Evolutionary conservation across 2,113 vertebrate species (phyloP).

Genomic region (Bungarus multicinctus): DNA sequence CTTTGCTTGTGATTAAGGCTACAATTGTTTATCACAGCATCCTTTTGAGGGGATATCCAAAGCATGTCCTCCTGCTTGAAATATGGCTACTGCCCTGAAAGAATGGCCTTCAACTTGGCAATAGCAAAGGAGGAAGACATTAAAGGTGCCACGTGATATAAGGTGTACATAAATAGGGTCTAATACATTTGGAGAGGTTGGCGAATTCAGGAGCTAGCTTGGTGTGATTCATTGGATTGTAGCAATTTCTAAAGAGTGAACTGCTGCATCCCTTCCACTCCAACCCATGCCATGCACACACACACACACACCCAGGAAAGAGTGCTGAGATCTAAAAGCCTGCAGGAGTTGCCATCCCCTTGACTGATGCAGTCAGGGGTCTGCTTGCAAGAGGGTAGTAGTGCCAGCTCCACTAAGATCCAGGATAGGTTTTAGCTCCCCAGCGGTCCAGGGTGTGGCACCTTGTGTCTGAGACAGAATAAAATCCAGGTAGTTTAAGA

Average conservation of each 20-base stretch:
- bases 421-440: background rate
- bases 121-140: background rate
- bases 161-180: background rate
- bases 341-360: no score
- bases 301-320: no score
- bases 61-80: background rate
- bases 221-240: background rate
- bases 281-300: no score
- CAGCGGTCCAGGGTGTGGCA: background rate
- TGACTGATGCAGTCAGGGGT: no score
- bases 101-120: background rate
- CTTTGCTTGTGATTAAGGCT: background rate
- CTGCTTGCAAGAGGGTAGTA: no score
- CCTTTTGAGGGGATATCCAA: background rate
- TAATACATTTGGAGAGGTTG: background rate
- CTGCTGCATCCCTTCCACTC: no score
- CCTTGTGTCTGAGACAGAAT: background rate
- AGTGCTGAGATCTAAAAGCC: no score
- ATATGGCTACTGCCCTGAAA: background rate
- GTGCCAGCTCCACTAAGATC: background rate
- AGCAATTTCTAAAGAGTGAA: no score
- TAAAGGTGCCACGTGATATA: background rate
- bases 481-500: background rate
- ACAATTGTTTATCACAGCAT: background rate
- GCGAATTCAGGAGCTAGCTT: background rate